phyloP scores from a whole-genome alignment of 2,113 vertebrate species.

The Diadophis punctatus region DNA sequence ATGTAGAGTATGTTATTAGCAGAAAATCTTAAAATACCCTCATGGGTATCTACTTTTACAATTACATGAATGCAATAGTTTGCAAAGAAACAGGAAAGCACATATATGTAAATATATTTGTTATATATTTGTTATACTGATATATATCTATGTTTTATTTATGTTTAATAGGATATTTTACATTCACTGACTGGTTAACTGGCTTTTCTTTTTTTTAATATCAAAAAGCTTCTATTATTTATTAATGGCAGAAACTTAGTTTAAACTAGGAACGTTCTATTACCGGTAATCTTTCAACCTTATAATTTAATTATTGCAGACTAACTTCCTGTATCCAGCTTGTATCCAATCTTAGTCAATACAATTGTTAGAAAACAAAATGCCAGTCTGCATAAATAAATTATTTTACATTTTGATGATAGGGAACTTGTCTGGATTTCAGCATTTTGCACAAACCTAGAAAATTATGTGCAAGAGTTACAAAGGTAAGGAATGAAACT shows the following conservation, averaged over 20 bases:
- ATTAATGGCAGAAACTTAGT: background rate
- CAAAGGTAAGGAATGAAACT: background rate
- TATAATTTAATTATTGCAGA: background rate
- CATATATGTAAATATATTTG: background rate
- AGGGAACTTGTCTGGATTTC: background rate
- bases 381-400: background rate
- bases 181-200: background rate
- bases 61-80: background rate
- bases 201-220: background rate
- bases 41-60: background rate
- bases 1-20: background rate
- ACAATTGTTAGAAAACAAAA: background rate
- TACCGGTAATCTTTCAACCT: background rate
- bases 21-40: background rate
- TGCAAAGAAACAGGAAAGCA: background rate
- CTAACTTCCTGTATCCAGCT: background rate
- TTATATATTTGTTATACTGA: no score
- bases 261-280: background rate
- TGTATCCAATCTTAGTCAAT: background rate
- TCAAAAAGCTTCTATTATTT: background rate
- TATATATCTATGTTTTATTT: no score
- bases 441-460: background rate
- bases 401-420: background rate
- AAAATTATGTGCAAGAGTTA: background rate
- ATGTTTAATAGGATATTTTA: background rate